Base-by-base conservation (phyloP, 2,797 vertebrate genomes). In the Cyclopterus lumpus region DNA sequence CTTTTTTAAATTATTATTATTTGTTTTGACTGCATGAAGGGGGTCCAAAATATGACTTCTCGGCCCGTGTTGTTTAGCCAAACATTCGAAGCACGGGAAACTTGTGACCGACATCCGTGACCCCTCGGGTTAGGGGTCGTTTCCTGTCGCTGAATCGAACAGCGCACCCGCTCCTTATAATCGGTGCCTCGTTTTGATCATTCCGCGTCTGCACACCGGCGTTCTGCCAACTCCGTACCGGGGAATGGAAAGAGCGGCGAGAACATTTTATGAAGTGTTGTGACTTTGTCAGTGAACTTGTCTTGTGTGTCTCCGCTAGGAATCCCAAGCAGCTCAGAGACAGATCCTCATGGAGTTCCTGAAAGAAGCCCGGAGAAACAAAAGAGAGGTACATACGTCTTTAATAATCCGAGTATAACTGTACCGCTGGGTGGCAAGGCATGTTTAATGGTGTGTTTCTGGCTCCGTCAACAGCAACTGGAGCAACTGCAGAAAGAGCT, bases 281-380 rank as follows among this genome's bases (percentile, higher is more conserved):
- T 53, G 5, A 14, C 49, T 12, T 26, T 53, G 14, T 24, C 53
- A 53, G 10, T 14, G 6, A 26, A 53, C 22, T n/a, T 18, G 8
- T n/a, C 46, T 9, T 1, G 7, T n/a, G 24, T 87, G 38, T 90
- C 6, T 81, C 74, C 30, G 32, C 15, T 75, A 99, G 98, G 98
- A 99, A 90, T 99, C 97, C 18, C 97, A 99, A 90, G 98, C 96
- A 90, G 98, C 98, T 75, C 98, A 99, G 48, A 92, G 98, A 80
- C 98, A 99, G 88, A 99, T 99, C 87, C 96, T 99, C 75, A 97
- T 97, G 96, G 98, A 99, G 92, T 99, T 99, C 84, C 96, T 99
- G 26, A 98, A 99, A 93, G 98, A 99, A 94, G 97, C 98, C 73
- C 96, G 97, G 84, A 96, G 97, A 89, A 99, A 99, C 95, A 99